A percentile compares a stretch with the other conserved stretches of the same genome.
phyloP scores from a whole-genome alignment of 2,888 invertebrate species.

The Chaitophorus viminalis region DNA sequence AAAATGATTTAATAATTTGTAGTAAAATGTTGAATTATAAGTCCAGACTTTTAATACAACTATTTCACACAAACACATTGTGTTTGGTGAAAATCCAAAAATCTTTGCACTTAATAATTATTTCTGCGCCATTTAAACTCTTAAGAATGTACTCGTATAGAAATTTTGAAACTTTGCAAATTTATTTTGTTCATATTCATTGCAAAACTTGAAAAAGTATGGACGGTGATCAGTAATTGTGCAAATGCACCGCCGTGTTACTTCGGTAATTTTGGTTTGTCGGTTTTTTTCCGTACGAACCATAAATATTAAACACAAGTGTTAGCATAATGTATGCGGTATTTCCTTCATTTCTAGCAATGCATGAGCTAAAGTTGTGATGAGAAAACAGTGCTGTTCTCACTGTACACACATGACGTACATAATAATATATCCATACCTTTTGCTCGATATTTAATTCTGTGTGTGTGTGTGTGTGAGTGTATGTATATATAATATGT shows the following conservation, averaged over 20 bases:
- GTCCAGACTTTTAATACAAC: slow-evolving; percentile 14
- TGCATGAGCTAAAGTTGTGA: neutral
- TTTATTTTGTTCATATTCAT: slow-evolving; percentile 6
- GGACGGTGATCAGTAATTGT: neutral
- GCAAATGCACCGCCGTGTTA: neutral
- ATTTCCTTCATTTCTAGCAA: neutral
- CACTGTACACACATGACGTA: neutral
- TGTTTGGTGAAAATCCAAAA: slow-evolving; percentile 33
- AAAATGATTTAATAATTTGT: neutral
- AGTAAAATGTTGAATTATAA: neutral
- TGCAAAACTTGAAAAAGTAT: neutral
- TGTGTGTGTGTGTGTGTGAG: neutral
- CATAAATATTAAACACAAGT: neutral
- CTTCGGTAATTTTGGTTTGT: neutral
- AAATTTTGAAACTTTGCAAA: neutral
- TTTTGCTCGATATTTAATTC: neutral
- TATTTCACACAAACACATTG: neutral
- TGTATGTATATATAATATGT: neutral
- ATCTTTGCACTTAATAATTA: slow-evolving; percentile 22
- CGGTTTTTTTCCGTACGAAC: neutral
- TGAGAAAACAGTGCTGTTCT: neutral
- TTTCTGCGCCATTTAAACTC: neutral
- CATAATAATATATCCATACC: neutral
- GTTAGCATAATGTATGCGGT: neutral
- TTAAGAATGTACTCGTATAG: neutral